Evolutionary conservation across 1,140 invertebrate genomes (phyloP).

Genomic region (Rhopalosiphum padi): DNA sequence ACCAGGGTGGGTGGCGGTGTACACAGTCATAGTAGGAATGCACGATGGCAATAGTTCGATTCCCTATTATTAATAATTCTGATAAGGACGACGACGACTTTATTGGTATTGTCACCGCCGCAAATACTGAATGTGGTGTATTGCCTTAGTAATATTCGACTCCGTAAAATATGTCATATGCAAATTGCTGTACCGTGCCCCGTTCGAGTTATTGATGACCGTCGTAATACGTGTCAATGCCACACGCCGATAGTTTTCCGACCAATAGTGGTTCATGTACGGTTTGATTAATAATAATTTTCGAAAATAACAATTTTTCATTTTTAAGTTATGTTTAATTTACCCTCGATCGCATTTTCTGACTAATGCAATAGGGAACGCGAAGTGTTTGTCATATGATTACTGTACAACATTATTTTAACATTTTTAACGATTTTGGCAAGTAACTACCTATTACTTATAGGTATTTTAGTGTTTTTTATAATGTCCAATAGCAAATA

Average conservation of each 20-base stretch:
- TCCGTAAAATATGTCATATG: conserved; percentile 15
- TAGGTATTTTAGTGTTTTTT: not conserved
- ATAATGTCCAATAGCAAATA: not conserved
- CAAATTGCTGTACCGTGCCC: not conserved
- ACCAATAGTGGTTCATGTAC: not conserved
- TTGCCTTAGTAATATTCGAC: not conserved
- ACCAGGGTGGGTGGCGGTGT: no score
- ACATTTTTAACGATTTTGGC: not conserved
- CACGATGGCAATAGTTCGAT: not conserved
- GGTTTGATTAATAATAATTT: not conserved
- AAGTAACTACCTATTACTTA: no score
- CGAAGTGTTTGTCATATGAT: not conserved
- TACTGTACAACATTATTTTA: not conserved
- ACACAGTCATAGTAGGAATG: not conserved
- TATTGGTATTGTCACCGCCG: not conserved
- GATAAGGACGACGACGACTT: not conserved
- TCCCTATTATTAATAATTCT: not conserved
- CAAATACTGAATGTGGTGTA: not conserved
- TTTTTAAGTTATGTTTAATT: not conserved
- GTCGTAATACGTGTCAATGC: not conserved
- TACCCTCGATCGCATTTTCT: not conserved
- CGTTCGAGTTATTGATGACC: not conserved
- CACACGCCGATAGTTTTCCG: not conserved
- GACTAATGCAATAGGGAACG: not conserved
- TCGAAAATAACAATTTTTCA: not conserved